phyloP scores from a whole-genome alignment of 2,113 vertebrate species.

The Polyodon spathula region DNA sequence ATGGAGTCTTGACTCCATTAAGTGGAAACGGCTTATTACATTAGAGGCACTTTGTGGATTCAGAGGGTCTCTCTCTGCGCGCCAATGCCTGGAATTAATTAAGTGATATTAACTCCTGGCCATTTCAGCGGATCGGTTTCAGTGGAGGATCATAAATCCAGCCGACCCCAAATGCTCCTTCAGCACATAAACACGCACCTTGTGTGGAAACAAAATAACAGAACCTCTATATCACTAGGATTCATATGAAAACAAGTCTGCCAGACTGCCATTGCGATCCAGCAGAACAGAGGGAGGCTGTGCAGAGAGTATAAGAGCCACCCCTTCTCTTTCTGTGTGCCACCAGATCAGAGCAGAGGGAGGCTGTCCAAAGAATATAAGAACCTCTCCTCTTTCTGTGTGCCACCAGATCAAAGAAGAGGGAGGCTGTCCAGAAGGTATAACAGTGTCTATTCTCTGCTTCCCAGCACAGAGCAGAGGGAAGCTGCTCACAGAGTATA shows the following conservation, averaged over 20 bases:
- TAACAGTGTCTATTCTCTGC: too few relatives aligned
- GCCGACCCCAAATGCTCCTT: neutral
- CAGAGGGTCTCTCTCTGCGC: conserved; percentile 34
- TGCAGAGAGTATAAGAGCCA: too few relatives aligned
- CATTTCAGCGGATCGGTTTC: conserved; percentile 22
- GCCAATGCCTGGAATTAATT: conserved; percentile 42
- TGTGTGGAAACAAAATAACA: neutral
- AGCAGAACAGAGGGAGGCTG: too few relatives aligned
- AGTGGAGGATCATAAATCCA: conserved; percentile 20
- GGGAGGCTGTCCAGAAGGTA: too few relatives aligned
- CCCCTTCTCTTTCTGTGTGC: too few relatives aligned
- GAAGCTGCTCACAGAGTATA: too few relatives aligned
- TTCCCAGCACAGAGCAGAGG: too few relatives aligned
- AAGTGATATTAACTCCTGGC: conserved; percentile 36
- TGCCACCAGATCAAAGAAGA: too few relatives aligned
- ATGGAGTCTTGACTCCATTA: too few relatives aligned
- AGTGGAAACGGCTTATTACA: conserved; percentile 55
- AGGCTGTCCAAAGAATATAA: too few relatives aligned
- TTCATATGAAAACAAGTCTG: neutral
- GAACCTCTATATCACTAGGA: neutral
- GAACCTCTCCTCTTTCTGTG: too few relatives aligned
- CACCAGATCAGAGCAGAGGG: too few relatives aligned
- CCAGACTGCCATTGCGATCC: neutral
- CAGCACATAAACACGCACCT: conserved; percentile 2
- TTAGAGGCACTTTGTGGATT: conserved; percentile 57